Base-by-base conservation (phyloP, 2,888 invertebrate species). In the Eupithecia tripunctaria region DNA sequence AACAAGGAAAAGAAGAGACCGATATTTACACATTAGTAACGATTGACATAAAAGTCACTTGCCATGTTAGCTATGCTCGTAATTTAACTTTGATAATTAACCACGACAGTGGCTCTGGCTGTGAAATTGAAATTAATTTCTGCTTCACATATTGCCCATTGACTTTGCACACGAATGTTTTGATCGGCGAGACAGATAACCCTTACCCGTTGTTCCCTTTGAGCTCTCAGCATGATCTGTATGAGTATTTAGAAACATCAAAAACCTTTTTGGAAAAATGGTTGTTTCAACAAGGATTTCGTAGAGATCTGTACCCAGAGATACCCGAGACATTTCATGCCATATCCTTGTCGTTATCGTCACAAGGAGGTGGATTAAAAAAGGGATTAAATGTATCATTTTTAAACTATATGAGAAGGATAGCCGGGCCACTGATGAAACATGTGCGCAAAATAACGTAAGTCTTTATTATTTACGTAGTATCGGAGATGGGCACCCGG, bases 221-320 rank as follows among this genome's bases (percentile, higher is more conserved):
- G 51, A 79, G 74, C 25, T 80, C 78, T n/a, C 88, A 93, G 82
- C 75, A 38, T 3, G 79, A 87, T 47, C 81, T 92, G 25, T 86
- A 86, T 77, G 81, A 89, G 25, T 93, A 94, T 75, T 84, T 93
- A 85, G 87, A 88, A 76, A 81, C 63, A 1, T 88, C 90, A 76
- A 82, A 82, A 21, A 75, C 74, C 43, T 94, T 94, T 83, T 82
- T 94, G 62, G 93, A 94, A 78, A 92, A 88, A 78, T 94, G 94
- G 94, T 89, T 94, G 91, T 94, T 89, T 76, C 89, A 89, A 70
- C 94, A 94, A 90, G 94, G 94, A 12, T 94, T 93, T 81, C 88
- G 91, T 67, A 89, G 92, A 82, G 94, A 94, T 77, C 85, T 94
- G 66, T 91, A 85, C 81, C 94, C 94, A 2, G 84, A 86, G 70